Base-by-base conservation (phyloP, 2,113 vertebrate species). In the Triplophysa tibetana region DNA sequence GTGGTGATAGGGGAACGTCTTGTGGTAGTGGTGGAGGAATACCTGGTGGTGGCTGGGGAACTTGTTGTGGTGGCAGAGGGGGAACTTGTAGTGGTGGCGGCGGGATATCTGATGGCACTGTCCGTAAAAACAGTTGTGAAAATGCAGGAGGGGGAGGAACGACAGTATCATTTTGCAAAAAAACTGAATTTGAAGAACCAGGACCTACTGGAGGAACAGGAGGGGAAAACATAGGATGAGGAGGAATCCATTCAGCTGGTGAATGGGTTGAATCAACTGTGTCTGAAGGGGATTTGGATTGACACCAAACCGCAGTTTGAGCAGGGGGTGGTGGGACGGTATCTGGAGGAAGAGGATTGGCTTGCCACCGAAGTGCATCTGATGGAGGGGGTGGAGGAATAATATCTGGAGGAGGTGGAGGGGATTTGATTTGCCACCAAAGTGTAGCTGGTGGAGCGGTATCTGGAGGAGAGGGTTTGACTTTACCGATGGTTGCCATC, bases 401-500 rank as follows among this genome's bases (percentile, higher is more conserved):
- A 9, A 12, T 45, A 9, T 45, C 43, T 45, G 43, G 33, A 38
- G 33, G 33, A 38, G 33, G 33, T 38, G 38, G 54, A 52, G 74
- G 68, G 56, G 85, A 85, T 2, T 84, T 79, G 33, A 5, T 61
- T 84, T 91, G 94, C 85, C 90, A 94, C 5, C 65, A 68, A 0
- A 91, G 92, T 0, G 93, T 93, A 0, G 93, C 92, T 1, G 93
- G 94, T 0, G 94, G 94, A 6, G 88, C 91, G 66, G 95, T 93
- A 43, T 91, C 85, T 0, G 92, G 92, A 0, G 91, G 92, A 0
- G 94, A 92, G 17, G 80, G 79, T 38, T 38, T 38, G 33, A 38
- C 33, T 38, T 38, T 38, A 7, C 33, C 33, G 33, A 6, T 38
- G 33, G 33, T 38, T 38, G 33, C 6, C 33, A 38, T 38, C 33